Base-by-base conservation (phyloP, 2,113 vertebrate genomes). In the Paraplagusia blochii region DNA sequence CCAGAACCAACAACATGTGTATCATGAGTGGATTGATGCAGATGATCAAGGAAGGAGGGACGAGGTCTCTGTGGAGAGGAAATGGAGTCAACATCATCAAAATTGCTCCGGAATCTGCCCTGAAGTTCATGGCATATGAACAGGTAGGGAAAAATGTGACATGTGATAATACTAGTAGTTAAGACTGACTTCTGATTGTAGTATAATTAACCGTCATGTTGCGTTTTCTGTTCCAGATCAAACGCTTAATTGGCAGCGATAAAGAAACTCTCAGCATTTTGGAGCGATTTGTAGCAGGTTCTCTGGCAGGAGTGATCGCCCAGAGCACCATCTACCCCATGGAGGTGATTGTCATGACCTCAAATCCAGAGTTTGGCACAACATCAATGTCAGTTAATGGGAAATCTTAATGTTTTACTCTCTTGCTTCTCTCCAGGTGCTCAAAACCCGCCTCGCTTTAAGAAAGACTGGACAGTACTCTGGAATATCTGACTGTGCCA, bases 71-170 rank as follows among this genome's bases (percentile, higher is more conserved):
- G 39, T 99, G 96, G 96, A 74, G 96, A 3, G 95, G 96, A 1
- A 99, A 98, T 0, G 95, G 95, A 11, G 92, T 98, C 63, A 99
- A 99, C 0, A 75, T 98, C 72, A 84, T 99, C 56, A 99, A 99
- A 72, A 99, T 98, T 1, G 96, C 95, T 0, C 96, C 96, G 0
- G 96, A 99, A 64, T 90, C 96, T 0, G 96, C 96, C 22, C 94
- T 99, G 50, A 98, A 99, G 66, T 99, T 99, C 87, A 99, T 98
- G 96, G 96, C 95, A 0, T 98, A 98, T 0, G 96, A 99, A 61
- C 95, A 99, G 93, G 96, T 99, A 72, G 6, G n/a, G n/a, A 29
- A 29, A 6, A 29, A 29, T 0, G 39, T 0, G 1, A 1, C 17
- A 5, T n/a, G n/a, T n/a, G n/a, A n/a, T n/a, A n/a, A n/a, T n/a